Evolutionary conservation across 2,113 vertebrate species (phyloP).

Genomic region (Heterochromis multidens): DNA sequence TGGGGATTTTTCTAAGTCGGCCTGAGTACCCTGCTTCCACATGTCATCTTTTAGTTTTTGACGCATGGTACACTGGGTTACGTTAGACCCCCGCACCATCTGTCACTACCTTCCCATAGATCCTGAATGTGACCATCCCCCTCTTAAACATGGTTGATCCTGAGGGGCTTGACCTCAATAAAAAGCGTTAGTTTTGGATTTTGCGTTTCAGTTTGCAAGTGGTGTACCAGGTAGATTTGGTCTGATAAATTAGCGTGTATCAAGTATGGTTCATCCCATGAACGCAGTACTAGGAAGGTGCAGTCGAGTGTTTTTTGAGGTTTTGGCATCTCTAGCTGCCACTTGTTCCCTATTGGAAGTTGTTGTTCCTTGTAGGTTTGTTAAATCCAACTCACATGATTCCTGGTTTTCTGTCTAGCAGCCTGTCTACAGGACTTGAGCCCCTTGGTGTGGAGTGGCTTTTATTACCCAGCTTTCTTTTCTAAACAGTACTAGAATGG

Average conservation of each 20-base stretch:
- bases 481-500: neutral
- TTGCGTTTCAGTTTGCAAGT: neutral
- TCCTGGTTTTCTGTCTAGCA: conserved; percentile 21
- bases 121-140: conserved; percentile 49
- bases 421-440: conserved; percentile 28
- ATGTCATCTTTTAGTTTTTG: conserved; percentile 29
- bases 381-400: conserved; percentile 63
- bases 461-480: conserved; percentile 6
- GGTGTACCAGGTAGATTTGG: neutral
- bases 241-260: neutral
- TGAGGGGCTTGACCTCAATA: conserved; percentile 65
- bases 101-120: conserved; percentile 49
- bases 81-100: conserved; percentile 42
- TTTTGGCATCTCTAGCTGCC: conserved; percentile 12
- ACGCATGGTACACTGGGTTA: neutral
- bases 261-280: neutral
- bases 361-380: conserved; percentile 35
- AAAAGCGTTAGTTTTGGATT: conserved; percentile 30
- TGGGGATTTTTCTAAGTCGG: neutral
- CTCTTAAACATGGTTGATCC: conserved; percentile 46
- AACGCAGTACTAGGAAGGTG: neutral
- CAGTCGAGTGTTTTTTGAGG: neutral
- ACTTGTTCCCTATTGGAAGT: neutral
- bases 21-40: neutral
- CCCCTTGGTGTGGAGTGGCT: conserved; percentile 10